Conservation (phyloP, 1,140 invertebrate genomes). For the Branchinecta lynchi region DNA sequence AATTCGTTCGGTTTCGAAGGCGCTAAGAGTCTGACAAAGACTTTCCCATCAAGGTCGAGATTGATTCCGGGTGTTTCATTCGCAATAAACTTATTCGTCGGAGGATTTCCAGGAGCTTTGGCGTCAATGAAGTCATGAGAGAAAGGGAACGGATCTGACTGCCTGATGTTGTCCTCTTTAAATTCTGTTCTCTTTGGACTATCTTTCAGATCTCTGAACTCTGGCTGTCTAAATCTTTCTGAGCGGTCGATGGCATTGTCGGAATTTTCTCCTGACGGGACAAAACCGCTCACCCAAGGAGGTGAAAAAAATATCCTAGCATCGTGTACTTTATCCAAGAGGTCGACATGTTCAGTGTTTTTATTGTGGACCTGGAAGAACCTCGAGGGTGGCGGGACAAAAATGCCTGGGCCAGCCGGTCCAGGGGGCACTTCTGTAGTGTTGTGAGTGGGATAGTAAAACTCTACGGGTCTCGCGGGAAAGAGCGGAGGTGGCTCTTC, state of each 20-base stretch:
- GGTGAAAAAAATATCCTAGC: neutral
- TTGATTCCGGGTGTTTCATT: no score
- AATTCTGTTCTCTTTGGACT: neutral
- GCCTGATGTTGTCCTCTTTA: neutral
- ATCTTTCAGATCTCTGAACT: neutral
- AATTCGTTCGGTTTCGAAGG: no score
- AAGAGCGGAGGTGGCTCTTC: slow-evolving; percentile 65
- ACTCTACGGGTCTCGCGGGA: slow-evolving; percentile 74
- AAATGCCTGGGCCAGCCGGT: slow-evolving; percentile 67
- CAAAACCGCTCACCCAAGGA: neutral
- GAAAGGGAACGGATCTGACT: neutral
- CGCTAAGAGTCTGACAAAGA: no score
- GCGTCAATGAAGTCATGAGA: neutral
- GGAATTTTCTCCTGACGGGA: neutral
- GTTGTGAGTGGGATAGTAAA: slow-evolving; percentile 61
- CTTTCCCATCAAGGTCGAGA: no score
- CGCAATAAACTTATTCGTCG: no score
- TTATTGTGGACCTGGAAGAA: slow-evolving; percentile 40
- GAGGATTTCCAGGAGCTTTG: neutral
- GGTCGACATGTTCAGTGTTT: neutral
- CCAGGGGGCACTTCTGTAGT: slow-evolving; percentile 58
- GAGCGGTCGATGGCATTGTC: neutral
- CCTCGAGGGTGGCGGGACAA: slow-evolving; percentile 66
- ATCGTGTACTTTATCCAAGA: neutral
- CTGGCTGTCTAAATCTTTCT: neutral